Base-by-base conservation (phyloP, 2,113 vertebrate genomes). In the Gymnarchus niloticus region DNA sequence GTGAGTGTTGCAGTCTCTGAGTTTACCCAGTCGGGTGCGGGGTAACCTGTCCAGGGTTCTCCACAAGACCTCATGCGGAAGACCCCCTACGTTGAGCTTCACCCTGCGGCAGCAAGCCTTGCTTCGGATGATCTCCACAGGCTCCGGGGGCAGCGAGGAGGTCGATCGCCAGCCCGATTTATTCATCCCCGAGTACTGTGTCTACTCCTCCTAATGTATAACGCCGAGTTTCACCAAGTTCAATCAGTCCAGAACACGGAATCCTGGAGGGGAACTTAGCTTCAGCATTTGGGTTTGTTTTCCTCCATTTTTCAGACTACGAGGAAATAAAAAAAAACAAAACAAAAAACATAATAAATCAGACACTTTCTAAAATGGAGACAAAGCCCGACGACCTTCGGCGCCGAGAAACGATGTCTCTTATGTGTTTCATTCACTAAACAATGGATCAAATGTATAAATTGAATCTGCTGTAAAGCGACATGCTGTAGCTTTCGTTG, bases 21-120 rank as follows among this genome's bases (percentile, higher is more conserved):
- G 93, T 89, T 98, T 98, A 52, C 98, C 98, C 89, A 99, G 92
- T 85, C 97, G 95, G 73, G 98, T 99, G 89, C 98, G 96, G 0
- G 98, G 98, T 89, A 99, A 92, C 90, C 98, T 93, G 92, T 99
- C 97, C 93, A 99, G 94, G 65, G 98, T 99, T 91, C 98, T 93
- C 98, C 98, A 99, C 46, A 99, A 93, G 86, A 99, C 98, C 91
- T 99, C 98, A 76, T 99, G 98, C 8, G 97, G 97, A 93, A 99
- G 94, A 17, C 98, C 98, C 77, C 98, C 98, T 28, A 99, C 98
- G 59, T 99, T 99, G 86, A 99, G 96, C 90, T 96, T 95, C 87
- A 99, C 98, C 87, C 98, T 94, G 52, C 98, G 93, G 87, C 96
- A 99, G 92, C 97, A 97, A 83, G 97, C 94, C 94, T 99, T 99